Evolutionary conservation across 2,797 vertebrate genomes (phyloP), one percentile per base, ranked within the genome.

Genomic region (Ceyx erithaca): DNA sequence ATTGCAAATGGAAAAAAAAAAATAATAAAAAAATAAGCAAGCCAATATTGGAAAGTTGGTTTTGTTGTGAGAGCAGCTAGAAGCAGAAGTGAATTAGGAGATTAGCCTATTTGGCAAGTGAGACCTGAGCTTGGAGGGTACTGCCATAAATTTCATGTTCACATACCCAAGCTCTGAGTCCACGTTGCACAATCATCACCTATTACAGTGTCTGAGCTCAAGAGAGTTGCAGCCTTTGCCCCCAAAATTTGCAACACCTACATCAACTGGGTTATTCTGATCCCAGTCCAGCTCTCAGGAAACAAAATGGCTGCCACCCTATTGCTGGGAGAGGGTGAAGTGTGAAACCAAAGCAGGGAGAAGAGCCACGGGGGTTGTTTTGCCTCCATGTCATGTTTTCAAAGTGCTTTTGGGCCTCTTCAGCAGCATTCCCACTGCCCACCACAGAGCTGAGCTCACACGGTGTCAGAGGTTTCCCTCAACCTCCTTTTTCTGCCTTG

Each of bases 51-150:
- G n/a, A 91, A 93, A 83, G 84, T 87, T 64, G 80, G 89, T 89
- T 90, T 94, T 95, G 90, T 93, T 96, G 57, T 94, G 89, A 81
- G 85, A 94, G 83, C 89, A 94, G 88, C 77, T 94, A 82, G n/a
- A 79, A 95, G 93, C 7, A 17, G 69, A 92, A 92, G 86, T 80
- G 90, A 93, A 80, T 94, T 89, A 87, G 86, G 84, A 92, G 93
- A 92, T 95, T 85, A 94, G 85, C 85, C 87, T 93, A 92, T 95
- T 89, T 94, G 91, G 85, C 95, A 97, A 94, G 73, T 19, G 58
- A 92, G 62, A 33, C 64, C 76, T 67, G 57, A 78, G 64, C 73
- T 91, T 76, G 23, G 80, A 95, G 85, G 62, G 70, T 71, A 52
- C 72, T 77, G 86, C 49, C 49, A 92, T 80, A 90, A 87, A 91